Evolutionary conservation across 2,797 vertebrate genomes (phyloP).

Genomic region (Aplochiton taeniatus): DNA sequence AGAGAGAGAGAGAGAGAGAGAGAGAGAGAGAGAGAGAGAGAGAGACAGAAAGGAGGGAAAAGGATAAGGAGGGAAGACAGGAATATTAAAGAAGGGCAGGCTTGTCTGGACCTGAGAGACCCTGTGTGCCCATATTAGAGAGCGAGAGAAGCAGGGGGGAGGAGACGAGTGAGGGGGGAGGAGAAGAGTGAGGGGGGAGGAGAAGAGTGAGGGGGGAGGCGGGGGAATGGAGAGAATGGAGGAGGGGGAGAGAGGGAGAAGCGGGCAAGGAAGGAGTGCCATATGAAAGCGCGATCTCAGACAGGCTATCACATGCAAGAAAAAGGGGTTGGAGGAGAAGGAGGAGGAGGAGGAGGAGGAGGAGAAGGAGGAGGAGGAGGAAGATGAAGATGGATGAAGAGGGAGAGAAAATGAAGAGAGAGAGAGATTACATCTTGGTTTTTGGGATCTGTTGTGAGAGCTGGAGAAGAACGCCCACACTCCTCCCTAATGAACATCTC

Average conservation of each 20-base stretch:
- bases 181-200: not conserved
- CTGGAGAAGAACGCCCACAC: not conserved
- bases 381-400: not conserved
- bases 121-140: not conserved
- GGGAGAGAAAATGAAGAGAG: conserved; percentile 19
- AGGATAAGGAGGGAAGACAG: not conserved
- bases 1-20: not conserved
- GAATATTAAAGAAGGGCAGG: not conserved
- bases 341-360: not conserved
- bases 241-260: too few species aligned
- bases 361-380: not conserved
- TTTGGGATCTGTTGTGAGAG: not conserved
- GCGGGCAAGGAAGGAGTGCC: too few species aligned
- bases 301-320: conserved; percentile 41
- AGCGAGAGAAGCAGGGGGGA: conserved; percentile 53
- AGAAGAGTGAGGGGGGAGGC: not conserved
- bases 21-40: not conserved
- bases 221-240: too few species aligned
- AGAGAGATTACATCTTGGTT: conserved; percentile 51
- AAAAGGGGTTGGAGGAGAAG: conserved; percentile 21
- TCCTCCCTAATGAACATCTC: not conserved
- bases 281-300: too few species aligned
- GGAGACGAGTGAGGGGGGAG: not conserved
- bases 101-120: too few species aligned
- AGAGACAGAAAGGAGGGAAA: not conserved